Percentiles rank a stretch among this genome's conserved stretches.
Evolutionary conservation across 2,888 invertebrate genomes (phyloP).

Genomic region (Dasysyrphus tricinctus): DNA sequence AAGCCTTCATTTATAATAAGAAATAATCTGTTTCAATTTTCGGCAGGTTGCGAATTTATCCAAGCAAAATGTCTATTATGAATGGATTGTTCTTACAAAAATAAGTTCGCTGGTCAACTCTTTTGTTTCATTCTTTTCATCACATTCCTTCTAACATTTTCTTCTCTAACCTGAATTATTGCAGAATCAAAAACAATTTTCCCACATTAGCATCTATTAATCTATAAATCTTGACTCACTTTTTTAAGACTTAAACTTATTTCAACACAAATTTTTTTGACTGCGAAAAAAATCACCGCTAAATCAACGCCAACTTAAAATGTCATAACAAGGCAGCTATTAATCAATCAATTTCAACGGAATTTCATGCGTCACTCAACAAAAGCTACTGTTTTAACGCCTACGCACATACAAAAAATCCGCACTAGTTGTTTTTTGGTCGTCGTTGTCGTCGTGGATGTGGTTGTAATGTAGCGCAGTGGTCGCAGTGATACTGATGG

Average conservation of each 20-base stretch:
- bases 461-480: not conserved
- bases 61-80: too few relatives aligned
- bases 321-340: constrained; percentile 57
- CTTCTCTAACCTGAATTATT: not conserved
- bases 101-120: not conserved
- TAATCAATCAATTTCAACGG: constrained; percentile 71
- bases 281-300: constrained; percentile 3
- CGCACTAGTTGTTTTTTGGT: not conserved
- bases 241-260: not conserved
- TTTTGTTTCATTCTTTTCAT: not conserved
- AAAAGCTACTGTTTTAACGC: constrained; percentile 72
- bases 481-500: not conserved
- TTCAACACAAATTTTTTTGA: constrained; percentile 13
- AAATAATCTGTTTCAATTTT: too few relatives aligned
- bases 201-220: constrained; percentile 23
- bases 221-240: constrained; percentile 31
- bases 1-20: too few relatives aligned
- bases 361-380: constrained; percentile 66
- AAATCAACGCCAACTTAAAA: constrained; percentile 42
- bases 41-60: too few relatives aligned
- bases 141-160: not conserved
- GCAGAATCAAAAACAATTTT: not conserved
- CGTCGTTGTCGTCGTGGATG: not conserved
- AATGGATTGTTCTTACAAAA: too few relatives aligned
- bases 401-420: constrained; percentile 45